A percentile compares a stretch with the other conserved stretches of the same genome.
Evolutionary conservation across 2,113 vertebrate genomes (phyloP).

Genomic region (Astur gentilis): DNA sequence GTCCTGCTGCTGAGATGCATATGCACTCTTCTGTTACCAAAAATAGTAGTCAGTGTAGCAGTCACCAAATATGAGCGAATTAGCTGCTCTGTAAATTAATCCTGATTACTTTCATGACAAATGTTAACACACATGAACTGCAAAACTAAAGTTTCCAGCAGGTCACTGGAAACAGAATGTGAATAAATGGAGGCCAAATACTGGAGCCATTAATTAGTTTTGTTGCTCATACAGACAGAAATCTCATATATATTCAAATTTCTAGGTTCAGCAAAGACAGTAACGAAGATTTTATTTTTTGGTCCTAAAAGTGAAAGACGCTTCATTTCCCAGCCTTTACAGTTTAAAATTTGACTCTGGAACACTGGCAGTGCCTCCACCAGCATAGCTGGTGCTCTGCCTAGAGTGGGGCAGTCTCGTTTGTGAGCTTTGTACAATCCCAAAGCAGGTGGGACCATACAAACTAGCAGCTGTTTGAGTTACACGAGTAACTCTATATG

Average conservation of each 20-base stretch:
- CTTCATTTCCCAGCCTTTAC: background rate
- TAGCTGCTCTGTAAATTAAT: background rate
- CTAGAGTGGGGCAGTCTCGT: background rate
- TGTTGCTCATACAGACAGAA: background rate
- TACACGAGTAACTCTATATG: background rate
- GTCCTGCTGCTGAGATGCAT: background rate
- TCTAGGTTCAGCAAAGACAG: background rate
- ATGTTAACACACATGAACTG: background rate
- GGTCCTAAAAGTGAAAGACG: background rate
- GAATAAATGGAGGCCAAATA: background rate
- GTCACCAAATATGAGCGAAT: background rate
- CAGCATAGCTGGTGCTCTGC: background rate
- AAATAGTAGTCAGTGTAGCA: background rate
- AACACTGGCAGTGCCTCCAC: background rate
- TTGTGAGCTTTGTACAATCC: background rate
- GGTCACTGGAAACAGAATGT: background rate
- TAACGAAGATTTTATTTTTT: background rate
- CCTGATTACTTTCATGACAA: background rate
- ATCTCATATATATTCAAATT: background rate
- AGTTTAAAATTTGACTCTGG: background rate
- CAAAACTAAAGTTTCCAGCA: background rate
- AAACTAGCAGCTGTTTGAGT: background rate
- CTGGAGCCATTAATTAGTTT: background rate
- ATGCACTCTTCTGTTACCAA: background rate
- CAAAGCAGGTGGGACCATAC: background rate